Evolutionary conservation across 1,140 invertebrate genomes (phyloP).

Genomic region (Aphelenchoides avenae): DNA sequence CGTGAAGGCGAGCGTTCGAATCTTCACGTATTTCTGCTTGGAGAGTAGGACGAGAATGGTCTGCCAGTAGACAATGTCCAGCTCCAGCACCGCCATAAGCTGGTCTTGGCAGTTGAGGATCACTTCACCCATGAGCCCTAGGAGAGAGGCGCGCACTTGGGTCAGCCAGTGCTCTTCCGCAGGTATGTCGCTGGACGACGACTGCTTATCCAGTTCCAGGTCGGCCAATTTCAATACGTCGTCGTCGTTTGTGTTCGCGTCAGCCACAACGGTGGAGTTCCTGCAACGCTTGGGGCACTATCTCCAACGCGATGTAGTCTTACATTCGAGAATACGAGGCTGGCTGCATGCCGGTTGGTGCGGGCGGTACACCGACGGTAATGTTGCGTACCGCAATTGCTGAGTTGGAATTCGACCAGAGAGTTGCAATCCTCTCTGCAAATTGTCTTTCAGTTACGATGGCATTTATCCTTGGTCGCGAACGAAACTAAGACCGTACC

Average conservation of each 20-base stretch:
- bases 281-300: not conserved
- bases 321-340: constrained; percentile 17
- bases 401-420: constrained; percentile 17
- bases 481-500: constrained; percentile 2
- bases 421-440: constrained; percentile 8
- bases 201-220: constrained; percentile 5
- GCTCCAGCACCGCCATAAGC: constrained; percentile 31
- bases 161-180: constrained; percentile 34
- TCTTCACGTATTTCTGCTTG: constrained; percentile 31
- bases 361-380: not conserved
- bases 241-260: constrained; percentile 6
- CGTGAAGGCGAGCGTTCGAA: constrained; percentile 31
- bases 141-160: constrained; percentile 30
- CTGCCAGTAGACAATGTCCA: constrained; percentile 37
- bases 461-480: not conserved
- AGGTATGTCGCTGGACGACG: not conserved
- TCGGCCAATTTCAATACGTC: not conserved
- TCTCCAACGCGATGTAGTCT: not conserved
- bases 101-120: constrained; percentile 33
- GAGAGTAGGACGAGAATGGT: constrained; percentile 40
- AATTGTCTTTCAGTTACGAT: not conserved
- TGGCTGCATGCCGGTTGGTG: not conserved
- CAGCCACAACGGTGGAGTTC: not conserved
- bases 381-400: constrained; percentile 6
- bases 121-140: constrained; percentile 30